Percentiles rank a stretch among this genome's conserved stretches.
These are phyloP conservation scores for Rana temporaria DNA, from an alignment of 2,113 vertebrate species.

Conservation along the genomic window DNA sequence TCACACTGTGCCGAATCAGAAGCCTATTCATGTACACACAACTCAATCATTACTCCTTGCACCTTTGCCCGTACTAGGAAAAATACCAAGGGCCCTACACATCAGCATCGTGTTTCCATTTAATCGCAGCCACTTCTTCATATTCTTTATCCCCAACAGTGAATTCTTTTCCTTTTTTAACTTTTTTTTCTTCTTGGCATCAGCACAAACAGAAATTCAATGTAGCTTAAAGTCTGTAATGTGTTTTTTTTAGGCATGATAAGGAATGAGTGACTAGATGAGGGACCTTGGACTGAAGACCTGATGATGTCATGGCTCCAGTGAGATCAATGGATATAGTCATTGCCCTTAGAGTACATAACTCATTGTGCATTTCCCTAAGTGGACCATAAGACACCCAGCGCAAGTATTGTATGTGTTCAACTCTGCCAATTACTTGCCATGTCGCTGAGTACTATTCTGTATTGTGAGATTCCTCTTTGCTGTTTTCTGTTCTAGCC, in stretches of 20 bases:
- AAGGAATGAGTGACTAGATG: slow-evolving; percentile 67
- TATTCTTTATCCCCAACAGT: slow-evolving; percentile 15
- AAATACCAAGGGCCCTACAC: slow-evolving; percentile 34
- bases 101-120: slow-evolving; percentile 2
- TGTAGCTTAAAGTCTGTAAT: slow-evolving; percentile 58
- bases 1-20: slow-evolving; percentile 50
- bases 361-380: neutral
- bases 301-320: slow-evolving; percentile 68
- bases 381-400: slow-evolving; percentile 58
- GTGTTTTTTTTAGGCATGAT: slow-evolving; percentile 67
- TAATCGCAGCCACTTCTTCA: slow-evolving; percentile 16
- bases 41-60: slow-evolving; percentile 28
- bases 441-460: neutral
- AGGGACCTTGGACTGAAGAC: slow-evolving; percentile 18
- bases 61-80: slow-evolving; percentile 28
- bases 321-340: slow-evolving; percentile 63
- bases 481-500: neutral
- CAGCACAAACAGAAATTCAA: slow-evolving; percentile 56
- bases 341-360: slow-evolving; percentile 42
- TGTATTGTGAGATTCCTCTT: neutral
- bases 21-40: slow-evolving; percentile 42
- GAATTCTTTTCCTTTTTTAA: neutral
- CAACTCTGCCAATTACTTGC: slow-evolving; percentile 13
- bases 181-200: slow-evolving; percentile 2
- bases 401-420: slow-evolving; percentile 51